Conservation (phyloP, 2,888 invertebrate species). For the Drosophila monieri region DNA sequence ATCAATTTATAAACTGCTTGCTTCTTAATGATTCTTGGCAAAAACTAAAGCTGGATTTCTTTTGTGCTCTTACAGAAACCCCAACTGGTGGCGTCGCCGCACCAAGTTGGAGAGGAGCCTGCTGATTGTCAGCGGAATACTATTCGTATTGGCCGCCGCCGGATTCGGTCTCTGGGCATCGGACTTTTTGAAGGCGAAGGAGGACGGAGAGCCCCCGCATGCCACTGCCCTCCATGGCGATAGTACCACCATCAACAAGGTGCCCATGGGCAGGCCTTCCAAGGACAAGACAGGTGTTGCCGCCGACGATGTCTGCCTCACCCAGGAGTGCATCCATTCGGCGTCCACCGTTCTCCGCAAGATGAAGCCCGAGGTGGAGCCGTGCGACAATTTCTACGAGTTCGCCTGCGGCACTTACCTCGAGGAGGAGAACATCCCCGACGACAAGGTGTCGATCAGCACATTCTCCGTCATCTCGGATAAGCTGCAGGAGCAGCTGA, state of each 20-base stretch:
- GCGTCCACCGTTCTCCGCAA: constrained; percentile 88
- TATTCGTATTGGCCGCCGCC: constrained; percentile 87
- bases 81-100: constrained; percentile 92
- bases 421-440: constrained; percentile 88
- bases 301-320: constrained; percentile 86
- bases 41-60: neutral
- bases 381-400: constrained; percentile 91
- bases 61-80: constrained; percentile 86
- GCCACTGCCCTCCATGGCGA: constrained; percentile 75
- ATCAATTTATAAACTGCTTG: too few species aligned
- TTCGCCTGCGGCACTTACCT: constrained; percentile 90
- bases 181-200: constrained; percentile 74
- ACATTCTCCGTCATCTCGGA: constrained; percentile 84
- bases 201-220: constrained; percentile 34
- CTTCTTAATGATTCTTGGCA: neutral
- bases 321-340: constrained; percentile 91
- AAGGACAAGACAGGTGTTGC: constrained; percentile 60
- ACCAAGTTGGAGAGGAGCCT: constrained; percentile 89
- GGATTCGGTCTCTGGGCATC: constrained; percentile 83
- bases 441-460: constrained; percentile 86
- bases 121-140: constrained; percentile 86
- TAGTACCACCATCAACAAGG: constrained; percentile 62
- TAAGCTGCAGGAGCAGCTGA: constrained; percentile 84
- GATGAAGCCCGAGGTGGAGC: constrained; percentile 88
- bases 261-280: constrained; percentile 64